Base-by-base conservation (phyloP, 2,888 invertebrate genomes). In the Allolobophora icterica region DNA sequence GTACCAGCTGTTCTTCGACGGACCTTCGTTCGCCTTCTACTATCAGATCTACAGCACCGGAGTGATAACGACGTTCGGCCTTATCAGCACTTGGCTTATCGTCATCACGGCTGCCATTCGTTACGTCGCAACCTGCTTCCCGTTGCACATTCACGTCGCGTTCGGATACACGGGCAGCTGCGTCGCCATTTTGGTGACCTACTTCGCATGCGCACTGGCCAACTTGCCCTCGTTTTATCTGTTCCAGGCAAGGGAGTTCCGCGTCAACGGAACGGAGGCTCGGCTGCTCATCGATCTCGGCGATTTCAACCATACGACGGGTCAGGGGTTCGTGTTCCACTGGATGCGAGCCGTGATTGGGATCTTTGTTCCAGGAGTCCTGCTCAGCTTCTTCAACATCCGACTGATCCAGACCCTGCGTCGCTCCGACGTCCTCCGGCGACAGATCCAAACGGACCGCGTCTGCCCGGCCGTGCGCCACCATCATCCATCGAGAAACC, bases 81-180 rank as follows among this genome's bases (percentile, higher is more conserved):
- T 97, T 84, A 96, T 97, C 21, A 97, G 97, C 91, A 97, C 97
- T 5, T 96, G 97, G 96, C 97, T 97, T 97, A 96, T 97, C n/a
- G 95, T 97, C 90, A 97, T 97, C 21, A 96, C 97, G 93, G 97
- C 97, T 35, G 96, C 97, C 92, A 97, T 97, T 94, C 96, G 97
- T 87, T 97, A 97, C 95, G 96, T 97, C 45, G 97, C 97, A 92
- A 97, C 97, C 11, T 97, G 97, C 93, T 97, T 97, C 95, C 97
- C 97, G 19, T 96, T 97, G 17, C 96, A 96, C 2, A 89, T 92
- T 0, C 71, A 52, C 13, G 24, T 40, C 11, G 34, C 38, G 83
- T 71, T 33, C 38, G 34, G 33, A 2, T 90, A 34, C n/a, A 38
- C n/a, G 38, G 58, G 35, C 90, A 34, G 34, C 89, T 84, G 42